Conservation (phyloP, 1,140 invertebrate species). For the Drosophila lowei region DNA sequence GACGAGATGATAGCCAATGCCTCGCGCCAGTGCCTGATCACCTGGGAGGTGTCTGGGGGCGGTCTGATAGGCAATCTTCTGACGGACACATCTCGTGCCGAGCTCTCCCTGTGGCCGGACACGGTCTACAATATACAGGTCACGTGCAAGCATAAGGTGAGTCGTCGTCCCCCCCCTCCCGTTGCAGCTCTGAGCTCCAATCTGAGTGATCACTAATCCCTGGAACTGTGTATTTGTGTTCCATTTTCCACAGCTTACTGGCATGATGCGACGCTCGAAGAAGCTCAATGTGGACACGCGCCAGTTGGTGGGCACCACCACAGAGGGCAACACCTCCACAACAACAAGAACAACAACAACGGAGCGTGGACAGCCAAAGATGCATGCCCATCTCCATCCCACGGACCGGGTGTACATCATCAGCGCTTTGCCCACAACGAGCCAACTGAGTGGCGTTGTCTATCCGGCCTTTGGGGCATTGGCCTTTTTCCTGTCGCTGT, state of each 20-base stretch:
- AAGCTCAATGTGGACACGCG: slow-evolving; percentile 76
- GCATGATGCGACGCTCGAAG: slow-evolving; percentile 74
- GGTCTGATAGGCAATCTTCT: slow-evolving; percentile 93
- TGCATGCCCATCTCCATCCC: slow-evolving; percentile 26
- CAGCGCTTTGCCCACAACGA: slow-evolving; percentile 66
- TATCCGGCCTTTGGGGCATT: slow-evolving; percentile 71
- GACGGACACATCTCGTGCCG: slow-evolving; percentile 90
- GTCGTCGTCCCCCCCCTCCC: slow-evolving; percentile 5
- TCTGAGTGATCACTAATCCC: not conserved
- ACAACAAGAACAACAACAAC: slow-evolving; percentile 6
- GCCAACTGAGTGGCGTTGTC: slow-evolving; percentile 64
- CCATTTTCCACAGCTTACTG: slow-evolving; percentile 56
- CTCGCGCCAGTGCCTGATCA: slow-evolving; percentile 89
- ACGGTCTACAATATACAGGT: slow-evolving; percentile 92
- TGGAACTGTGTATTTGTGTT: not conserved
- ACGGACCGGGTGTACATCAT: slow-evolving; percentile 74
- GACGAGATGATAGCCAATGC: slow-evolving; percentile 85
- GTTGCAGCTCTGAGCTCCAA: no score
- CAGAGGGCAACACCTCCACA: not conserved
- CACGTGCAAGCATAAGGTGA: slow-evolving; percentile 82
- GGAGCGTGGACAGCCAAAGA: not conserved
- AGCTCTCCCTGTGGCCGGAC: slow-evolving; percentile 90
- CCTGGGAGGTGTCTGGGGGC: slow-evolving; percentile 92
- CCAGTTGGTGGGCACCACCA: slow-evolving; percentile 44
- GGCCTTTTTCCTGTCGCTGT: slow-evolving; percentile 65